These are phyloP conservation scores for Parnassius glacialis DNA, from an alignment of 2,888 invertebrate species.

Conservation along the genomic window DNA sequence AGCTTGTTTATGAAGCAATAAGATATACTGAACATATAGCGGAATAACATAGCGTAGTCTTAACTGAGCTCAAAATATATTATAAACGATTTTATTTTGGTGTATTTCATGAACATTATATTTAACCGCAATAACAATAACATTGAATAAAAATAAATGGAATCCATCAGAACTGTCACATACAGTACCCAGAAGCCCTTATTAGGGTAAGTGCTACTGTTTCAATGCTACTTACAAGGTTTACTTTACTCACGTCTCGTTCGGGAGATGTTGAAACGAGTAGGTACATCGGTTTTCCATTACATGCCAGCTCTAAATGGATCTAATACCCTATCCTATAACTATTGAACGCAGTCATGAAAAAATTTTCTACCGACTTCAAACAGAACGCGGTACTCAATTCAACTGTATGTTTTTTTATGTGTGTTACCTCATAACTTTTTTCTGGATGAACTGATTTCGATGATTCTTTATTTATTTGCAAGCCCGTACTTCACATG, in stretches of 20 bases:
- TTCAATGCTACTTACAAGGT: conserved; percentile 29
- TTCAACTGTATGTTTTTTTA: too few species aligned
- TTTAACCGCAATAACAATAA: conserved; percentile 1
- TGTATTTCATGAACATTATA: background rate
- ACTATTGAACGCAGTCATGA: conserved; percentile 34
- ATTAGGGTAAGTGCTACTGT: conserved; percentile 28
- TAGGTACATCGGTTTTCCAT: conserved; percentile 29
- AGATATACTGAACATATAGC: too few species aligned
- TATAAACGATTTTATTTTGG: background rate
- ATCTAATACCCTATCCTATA: conserved; percentile 40
- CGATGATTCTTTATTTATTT: too few species aligned
- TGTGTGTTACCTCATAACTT: too few species aligned
- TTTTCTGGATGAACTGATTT: too few species aligned
- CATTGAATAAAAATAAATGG: conserved; percentile 8
- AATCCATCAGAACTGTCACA: conserved; percentile 7
- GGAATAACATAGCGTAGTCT: background rate
- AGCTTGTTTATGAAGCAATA: too few species aligned
- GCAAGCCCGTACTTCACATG: too few species aligned
- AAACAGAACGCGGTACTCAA: too few species aligned
- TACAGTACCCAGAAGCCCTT: conserved; percentile 14
- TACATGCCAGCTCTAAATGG: conserved; percentile 32
- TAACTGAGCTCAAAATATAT: background rate
- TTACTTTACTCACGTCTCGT: conserved; percentile 31
- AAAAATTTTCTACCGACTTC: conserved; percentile 17
- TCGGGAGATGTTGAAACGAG: conserved; percentile 26